phyloP scores from a whole-genome alignment of 1,140 invertebrate genomes.

The Stegodyphus dumicola region DNA sequence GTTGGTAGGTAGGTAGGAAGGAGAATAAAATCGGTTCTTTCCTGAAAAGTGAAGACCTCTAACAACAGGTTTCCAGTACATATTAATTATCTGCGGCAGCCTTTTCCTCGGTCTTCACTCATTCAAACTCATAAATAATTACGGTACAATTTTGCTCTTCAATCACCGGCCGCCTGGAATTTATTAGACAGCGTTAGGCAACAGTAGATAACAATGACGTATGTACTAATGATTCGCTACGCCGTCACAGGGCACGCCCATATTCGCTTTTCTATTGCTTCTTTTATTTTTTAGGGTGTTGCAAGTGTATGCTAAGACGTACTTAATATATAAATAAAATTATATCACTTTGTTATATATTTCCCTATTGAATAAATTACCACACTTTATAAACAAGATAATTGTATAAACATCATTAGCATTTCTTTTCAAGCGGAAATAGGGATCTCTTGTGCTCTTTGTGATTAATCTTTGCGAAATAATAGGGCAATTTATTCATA shows the following conservation, averaged over 20 bases:
- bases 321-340: no score
- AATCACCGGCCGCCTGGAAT: constrained; percentile 55
- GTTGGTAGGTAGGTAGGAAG: constrained; percentile 11
- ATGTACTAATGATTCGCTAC: constrained; percentile 51
- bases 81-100: constrained; percentile 58
- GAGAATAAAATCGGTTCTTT: constrained; percentile 49
- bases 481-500: no score
- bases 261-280: background rate
- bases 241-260: constrained; percentile 32
- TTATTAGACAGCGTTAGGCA: constrained; percentile 56
- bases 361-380: no score
- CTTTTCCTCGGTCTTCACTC: constrained; percentile 50
- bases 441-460: no score
- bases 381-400: no score
- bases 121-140: constrained; percentile 59
- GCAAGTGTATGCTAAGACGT: no score
- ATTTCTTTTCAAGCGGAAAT: no score
- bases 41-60: constrained; percentile 57
- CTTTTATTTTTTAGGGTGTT: background rate
- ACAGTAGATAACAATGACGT: constrained; percentile 60
- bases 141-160: constrained; percentile 54
- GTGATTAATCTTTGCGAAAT: no score
- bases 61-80: constrained; percentile 59
- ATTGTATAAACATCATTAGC: no score
- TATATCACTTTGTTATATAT: no score